Base-by-base conservation (phyloP, 2,888 invertebrate genomes). In the Scelioninae gen. 1 region DNA sequence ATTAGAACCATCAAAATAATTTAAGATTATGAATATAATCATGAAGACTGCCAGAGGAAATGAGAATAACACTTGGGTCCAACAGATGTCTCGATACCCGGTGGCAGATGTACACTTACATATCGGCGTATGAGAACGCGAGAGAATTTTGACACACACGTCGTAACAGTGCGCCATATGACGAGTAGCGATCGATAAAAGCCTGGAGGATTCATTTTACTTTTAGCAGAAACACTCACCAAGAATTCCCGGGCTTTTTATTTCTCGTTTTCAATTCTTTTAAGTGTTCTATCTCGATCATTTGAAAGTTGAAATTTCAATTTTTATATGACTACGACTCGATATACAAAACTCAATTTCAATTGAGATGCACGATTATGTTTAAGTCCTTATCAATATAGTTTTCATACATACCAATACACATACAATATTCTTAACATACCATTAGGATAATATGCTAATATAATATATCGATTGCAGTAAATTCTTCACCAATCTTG, bases 181-280 rank as follows among this genome's bases (percentile, higher is more conserved):
- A 71, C 49, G 34, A 31, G 32, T 16, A 1, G 9, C 53, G 79
- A 79, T 79, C 72, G 51, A 79, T 77, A 77, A 63, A 1, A 43
- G 40, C 13, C n/a, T n/a, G 43, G 38, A 38, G 32, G 60, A 58
- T 16, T 16, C 10, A 31, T 38, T 34, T 40, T 45, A 55, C 15
- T 13, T 51, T 49, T 53, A 53, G 53, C 31, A 56, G 55, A 23
- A 65, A 74, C 32, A 68, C 43, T 72, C 53, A 62, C 72, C 62
- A 75, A 23, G 51, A 31, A 56, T 51, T 65, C 32, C 11, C 40
- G 31, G 51, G 29, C 32, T 43, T 56, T 75, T 63, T 56, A 40
- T 43, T 63, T 53, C 15, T 32, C 29, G 15, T 7, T 0, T 47
- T 6, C 47, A 23, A 23, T 23, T 23, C 23, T 23, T 23, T 23